Percentiles rank a stretch among this genome's conserved stretches.
These are phyloP conservation scores for Geotrypetes seraphini DNA, from an alignment of 2,797 vertebrate genomes.

Conservation along the genomic window DNA sequence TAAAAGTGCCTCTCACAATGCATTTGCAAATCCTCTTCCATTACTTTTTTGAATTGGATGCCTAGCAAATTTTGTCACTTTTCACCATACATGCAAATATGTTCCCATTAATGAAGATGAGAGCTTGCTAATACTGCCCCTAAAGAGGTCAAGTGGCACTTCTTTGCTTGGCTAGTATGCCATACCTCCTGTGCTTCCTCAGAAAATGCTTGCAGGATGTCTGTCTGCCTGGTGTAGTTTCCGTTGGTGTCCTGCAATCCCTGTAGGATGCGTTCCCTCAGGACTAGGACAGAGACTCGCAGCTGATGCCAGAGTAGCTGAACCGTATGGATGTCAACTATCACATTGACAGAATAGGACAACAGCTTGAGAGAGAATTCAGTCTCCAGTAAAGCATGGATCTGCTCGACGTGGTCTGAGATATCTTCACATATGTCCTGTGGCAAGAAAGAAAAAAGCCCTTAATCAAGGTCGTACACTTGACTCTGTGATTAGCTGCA, in stretches of 20 bases:
- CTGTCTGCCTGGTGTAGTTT: constrained; percentile 91
- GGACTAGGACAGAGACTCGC: constrained; percentile 88
- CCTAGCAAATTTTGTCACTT: too few species aligned
- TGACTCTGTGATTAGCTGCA: too few species aligned
- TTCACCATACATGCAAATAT: too few species aligned
- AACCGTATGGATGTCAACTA: constrained; percentile 91
- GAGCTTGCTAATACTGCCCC: too few species aligned
- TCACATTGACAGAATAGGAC: constrained; percentile 94
- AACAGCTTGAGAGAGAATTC: constrained; percentile 96
- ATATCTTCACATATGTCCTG: constrained; percentile 98
- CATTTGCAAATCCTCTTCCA: too few species aligned
- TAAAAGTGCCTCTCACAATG: too few species aligned
- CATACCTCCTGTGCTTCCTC: constrained; percentile 79
- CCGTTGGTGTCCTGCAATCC: constrained; percentile 96
- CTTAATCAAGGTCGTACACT: too few species aligned
- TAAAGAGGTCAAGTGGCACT: too few species aligned
- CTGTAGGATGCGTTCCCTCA: constrained; percentile 90
- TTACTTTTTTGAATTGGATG: too few species aligned
- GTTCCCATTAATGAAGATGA: too few species aligned
- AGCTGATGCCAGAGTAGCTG: constrained; percentile 97
- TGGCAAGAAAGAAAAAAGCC: constrained; percentile 13
- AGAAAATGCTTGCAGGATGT: constrained; percentile 92
- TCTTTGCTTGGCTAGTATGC: too few species aligned
- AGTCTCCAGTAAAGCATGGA: constrained; percentile 90
- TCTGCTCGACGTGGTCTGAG: constrained; percentile 96